These are phyloP conservation scores for Gastrophysa polygoni DNA, from an alignment of 2,888 invertebrate species.

Conservation along the genomic window DNA sequence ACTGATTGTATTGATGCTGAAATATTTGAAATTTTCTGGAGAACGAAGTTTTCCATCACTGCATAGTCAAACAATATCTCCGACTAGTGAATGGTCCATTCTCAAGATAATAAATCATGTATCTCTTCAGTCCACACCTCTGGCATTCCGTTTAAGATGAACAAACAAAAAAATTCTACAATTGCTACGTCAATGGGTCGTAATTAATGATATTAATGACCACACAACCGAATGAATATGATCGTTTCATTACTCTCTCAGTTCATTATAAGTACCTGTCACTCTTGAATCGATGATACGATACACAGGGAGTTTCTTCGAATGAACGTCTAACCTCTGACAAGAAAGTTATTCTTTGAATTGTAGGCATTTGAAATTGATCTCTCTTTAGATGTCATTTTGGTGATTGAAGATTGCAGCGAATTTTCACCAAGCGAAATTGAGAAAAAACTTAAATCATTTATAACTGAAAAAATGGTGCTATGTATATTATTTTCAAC, in stretches of 20 bases:
- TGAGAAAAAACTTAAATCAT: no score
- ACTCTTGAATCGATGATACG: neutral
- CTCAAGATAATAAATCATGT: neutral
- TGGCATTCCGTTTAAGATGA: neutral
- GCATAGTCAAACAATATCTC: neutral
- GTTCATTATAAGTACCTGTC: neutral
- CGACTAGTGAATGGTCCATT: neutral
- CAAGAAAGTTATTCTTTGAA: no score
- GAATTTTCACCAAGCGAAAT: no score
- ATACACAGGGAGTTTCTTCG: neutral
- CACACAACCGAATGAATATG: neutral
- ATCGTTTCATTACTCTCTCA: neutral
- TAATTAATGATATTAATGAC: conserved; percentile 1
- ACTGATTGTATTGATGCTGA: no score
- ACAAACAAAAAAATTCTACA: neutral
- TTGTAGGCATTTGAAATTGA: no score
- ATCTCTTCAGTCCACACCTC: conserved; percentile 5
- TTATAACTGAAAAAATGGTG: no score
- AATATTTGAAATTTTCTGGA: no score
- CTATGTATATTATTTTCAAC: no score
- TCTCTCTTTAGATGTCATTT: no score
- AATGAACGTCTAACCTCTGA: neutral
- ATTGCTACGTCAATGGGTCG: neutral
- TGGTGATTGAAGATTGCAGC: no score
- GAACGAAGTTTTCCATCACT: no score